Evolutionary conservation across 2,113 vertebrate genomes (phyloP).

Genomic region (Cyanoliseus patagonus): DNA sequence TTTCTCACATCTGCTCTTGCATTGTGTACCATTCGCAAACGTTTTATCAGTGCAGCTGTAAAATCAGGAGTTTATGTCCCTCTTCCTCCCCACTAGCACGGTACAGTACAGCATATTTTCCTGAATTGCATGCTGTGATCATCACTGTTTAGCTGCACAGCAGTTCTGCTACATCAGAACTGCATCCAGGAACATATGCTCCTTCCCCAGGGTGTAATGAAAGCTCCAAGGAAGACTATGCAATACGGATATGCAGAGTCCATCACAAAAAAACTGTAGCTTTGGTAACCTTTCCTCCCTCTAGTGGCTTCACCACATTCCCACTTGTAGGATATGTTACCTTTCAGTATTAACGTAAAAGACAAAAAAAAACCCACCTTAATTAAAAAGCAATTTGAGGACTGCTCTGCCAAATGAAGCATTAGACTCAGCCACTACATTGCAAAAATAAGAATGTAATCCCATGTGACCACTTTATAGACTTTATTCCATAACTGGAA

Average conservation of each 20-base stretch:
- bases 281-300: neutral
- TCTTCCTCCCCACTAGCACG: neutral
- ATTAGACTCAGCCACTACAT: neutral
- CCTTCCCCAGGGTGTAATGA: neutral
- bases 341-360: neutral
- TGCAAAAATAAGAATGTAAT: neutral
- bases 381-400: constrained; percentile 3
- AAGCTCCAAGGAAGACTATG: neutral
- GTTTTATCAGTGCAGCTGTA: neutral
- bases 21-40: neutral
- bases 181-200: neutral
- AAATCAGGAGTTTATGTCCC: neutral
- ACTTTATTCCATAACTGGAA: neutral
- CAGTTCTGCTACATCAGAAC: neutral
- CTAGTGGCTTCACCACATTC: neutral
- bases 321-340: neutral
- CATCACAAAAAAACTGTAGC: neutral
- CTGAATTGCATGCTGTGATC: neutral
- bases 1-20: neutral
- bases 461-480: neutral
- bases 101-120: neutral
- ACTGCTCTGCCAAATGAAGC: neutral
- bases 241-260: neutral
- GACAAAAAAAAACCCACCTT: neutral
- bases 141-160: neutral